Evolutionary conservation across 2,113 vertebrate species (phyloP).

Genomic region (Tautogolabrus adspersus): DNA sequence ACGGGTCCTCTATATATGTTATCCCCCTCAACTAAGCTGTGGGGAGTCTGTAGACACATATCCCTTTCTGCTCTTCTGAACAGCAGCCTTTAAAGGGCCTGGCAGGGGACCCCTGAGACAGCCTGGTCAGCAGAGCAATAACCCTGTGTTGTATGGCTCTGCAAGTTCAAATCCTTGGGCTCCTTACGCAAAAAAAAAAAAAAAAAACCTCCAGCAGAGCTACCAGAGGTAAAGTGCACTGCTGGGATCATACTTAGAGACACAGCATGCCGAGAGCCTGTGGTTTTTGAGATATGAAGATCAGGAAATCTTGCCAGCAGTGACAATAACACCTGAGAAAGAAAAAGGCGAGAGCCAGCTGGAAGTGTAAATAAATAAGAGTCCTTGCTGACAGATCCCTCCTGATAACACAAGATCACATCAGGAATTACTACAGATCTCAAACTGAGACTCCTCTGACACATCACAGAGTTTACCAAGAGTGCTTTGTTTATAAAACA

Average conservation of each 20-base stretch:
- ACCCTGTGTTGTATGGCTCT: conserved; percentile 1
- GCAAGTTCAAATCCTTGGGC: conserved; percentile 12
- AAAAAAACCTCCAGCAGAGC: conserved; percentile 17
- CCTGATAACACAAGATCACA: conserved; percentile 10
- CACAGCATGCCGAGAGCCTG: conserved; percentile 1
- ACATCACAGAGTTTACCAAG: conserved; percentile 27
- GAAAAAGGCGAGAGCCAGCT: not conserved
- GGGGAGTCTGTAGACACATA: conserved; percentile 26
- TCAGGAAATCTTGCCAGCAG: not conserved
- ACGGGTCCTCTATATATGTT: conserved; percentile 14
- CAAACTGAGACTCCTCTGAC: conserved; percentile 1
- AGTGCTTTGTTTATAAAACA: conserved; percentile 28
- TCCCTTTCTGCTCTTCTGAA: conserved; percentile 26
- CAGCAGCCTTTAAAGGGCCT: conserved; percentile 28
- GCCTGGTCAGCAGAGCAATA: conserved; percentile 16
- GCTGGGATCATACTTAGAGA: conserved; percentile 10
- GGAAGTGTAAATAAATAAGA: conserved; percentile 18
- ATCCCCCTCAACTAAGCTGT: conserved; percentile 26
- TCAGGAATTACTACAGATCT: conserved; percentile 4
- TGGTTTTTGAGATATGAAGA: not conserved
- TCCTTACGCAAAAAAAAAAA: not conserved
- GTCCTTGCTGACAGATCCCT: not conserved
- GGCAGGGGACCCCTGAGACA: not conserved
- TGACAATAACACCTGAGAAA: not conserved
- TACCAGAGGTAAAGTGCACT: conserved; percentile 8